Base-by-base conservation (phyloP, 2,113 vertebrate species). In the Etia nguti region DNA sequence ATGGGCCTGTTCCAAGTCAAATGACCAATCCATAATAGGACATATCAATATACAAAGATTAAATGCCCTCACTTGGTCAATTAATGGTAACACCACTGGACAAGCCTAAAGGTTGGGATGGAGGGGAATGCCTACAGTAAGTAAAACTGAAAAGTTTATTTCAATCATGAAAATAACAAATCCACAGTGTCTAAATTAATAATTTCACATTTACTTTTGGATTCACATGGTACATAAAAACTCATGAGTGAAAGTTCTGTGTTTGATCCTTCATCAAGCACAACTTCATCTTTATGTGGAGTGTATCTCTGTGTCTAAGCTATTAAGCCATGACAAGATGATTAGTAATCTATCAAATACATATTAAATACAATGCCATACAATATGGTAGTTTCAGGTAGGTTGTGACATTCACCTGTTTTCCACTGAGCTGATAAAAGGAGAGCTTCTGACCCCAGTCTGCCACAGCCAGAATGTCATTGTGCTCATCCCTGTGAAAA, bases 381-480 rank as follows among this genome's bases (percentile, higher is more conserved):
- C 18, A 16, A 16, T 52, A 18, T 46, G 13, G 6, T 36, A 11
- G 13, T 79, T 56, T 79, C 4, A 24, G 43, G 34, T 13, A 24
- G 46, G 77, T 10, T 62, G 50, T 38, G 31, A 77, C 52, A 60
- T 38, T 91, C 95, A 99, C 98, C 97, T 99, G 98, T 82, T 99
- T 99, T 86, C 99, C 98, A 95, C 99, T 99, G 43, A 99, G 97
- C 81, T 99, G 98, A 94, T 99, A 99, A 94, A 99, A 99, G 80
- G 99, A 99, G 90, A 99, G 96, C 83, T 96, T 98, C 94, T 99
- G 98, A 70, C 98, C 98, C 99, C 99, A 99, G 91, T 99, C 99
- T 93, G 98, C 97, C 88, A 99, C 97, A 80, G 98, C 98, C 93
- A 99, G 95, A 90, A 98, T 97, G 93, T 99, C 98, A 95, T 98